Percentiles rank a stretch among this genome's conserved stretches.
phyloP scores from a whole-genome alignment of 1,140 invertebrate species.

The Musca vetustissima region DNA sequence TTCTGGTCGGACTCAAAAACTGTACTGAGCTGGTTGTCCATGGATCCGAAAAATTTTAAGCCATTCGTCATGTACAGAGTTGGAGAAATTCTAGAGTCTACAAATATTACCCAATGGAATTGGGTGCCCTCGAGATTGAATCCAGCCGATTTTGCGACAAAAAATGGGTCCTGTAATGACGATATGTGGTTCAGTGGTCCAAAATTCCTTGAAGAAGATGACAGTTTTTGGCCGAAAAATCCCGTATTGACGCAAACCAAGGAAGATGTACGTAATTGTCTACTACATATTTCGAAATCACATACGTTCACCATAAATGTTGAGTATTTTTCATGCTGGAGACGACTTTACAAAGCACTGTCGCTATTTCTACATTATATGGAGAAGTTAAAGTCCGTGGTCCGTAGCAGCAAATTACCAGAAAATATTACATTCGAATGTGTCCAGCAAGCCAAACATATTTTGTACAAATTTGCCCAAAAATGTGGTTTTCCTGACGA shows the following conservation, averaged over 20 bases:
- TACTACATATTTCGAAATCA: too few species aligned
- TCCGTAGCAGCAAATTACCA: not conserved
- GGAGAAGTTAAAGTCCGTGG: not conserved
- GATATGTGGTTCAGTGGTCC: not conserved
- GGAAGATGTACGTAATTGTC: too few species aligned
- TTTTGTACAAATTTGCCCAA: not conserved
- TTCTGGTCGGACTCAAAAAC: constrained; percentile 15
- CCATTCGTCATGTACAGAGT: constrained; percentile 11
- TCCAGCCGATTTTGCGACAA: constrained; percentile 23
- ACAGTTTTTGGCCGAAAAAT: too few species aligned
- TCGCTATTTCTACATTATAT: not conserved
- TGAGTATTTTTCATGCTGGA: too few species aligned
- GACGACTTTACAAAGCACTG: not conserved
- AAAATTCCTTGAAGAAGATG: not conserved
- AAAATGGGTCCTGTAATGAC: not conserved
- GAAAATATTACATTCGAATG: not conserved
- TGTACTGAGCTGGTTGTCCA: not conserved
- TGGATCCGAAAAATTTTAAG: not conserved
- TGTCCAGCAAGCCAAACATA: not conserved
- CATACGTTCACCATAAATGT: too few species aligned
- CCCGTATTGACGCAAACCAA: too few species aligned
- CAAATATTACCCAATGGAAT: constrained; percentile 14
- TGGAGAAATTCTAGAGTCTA: not conserved
- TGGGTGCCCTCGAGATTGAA: constrained; percentile 27
- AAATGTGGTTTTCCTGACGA: not conserved